These are phyloP conservation scores for Aeoliscus strigatus DNA, from an alignment of 2,797 vertebrate genomes.

Conservation along the genomic window DNA sequence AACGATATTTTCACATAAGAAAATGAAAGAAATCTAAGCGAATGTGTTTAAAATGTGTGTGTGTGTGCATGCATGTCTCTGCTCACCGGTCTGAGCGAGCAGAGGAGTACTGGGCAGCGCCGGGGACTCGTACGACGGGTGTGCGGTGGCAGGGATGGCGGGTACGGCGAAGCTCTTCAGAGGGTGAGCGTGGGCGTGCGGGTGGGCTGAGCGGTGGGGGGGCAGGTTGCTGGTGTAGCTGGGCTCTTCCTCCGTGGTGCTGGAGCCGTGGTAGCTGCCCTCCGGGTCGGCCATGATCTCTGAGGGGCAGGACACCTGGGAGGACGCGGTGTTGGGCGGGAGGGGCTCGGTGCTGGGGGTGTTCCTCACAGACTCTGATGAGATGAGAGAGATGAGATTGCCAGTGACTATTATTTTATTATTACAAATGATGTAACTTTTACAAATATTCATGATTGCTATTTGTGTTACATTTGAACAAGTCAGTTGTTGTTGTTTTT, in stretches of 20 bases:
- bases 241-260: constrained; percentile 83
- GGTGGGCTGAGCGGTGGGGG: constrained; percentile 79
- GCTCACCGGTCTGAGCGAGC: constrained; percentile 86
- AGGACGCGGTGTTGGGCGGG: constrained; percentile 72
- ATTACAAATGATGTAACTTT: no score
- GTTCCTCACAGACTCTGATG: constrained; percentile 88
- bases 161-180: constrained; percentile 97
- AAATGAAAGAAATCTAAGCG: no score
- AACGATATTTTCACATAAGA: no score
- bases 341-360: constrained; percentile 89
- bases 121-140: constrained; percentile 81
- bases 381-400: no score
- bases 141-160: constrained; percentile 70
- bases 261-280: constrained; percentile 82
- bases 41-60: no score
- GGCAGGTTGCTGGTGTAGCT: constrained; percentile 78
- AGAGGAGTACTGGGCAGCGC: constrained; percentile 89
- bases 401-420: no score
- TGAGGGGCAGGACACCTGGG: constrained; percentile 79
- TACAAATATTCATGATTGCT: no score
- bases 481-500: no score
- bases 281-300: constrained; percentile 84
- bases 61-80: constrained; percentile 4
- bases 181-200: constrained; percentile 81
- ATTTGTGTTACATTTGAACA: no score